Base-by-base conservation (phyloP, 1,140 invertebrate species). In the Drosophila triauraria region DNA sequence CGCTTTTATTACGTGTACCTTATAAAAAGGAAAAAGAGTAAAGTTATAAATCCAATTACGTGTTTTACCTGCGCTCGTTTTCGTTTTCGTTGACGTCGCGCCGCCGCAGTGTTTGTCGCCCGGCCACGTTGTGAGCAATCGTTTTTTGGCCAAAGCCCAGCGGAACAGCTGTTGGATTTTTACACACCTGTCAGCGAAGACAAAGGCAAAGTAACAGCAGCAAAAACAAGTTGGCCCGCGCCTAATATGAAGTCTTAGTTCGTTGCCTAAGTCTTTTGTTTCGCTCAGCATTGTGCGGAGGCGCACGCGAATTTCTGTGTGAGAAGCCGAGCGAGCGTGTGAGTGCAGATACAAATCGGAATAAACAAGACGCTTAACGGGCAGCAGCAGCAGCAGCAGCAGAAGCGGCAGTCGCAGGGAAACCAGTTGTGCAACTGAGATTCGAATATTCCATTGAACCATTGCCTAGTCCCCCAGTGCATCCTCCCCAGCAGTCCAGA, bases 261-360 rank as follows among this genome's bases (percentile, higher is more conserved):
- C 72, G 84, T 62, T 77, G 84, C 84, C 80, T 83, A 83, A 87
- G 84, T 87, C 84, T 88, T 84, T 87, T 90, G 84, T 81, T 87
- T 84, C 42, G 35, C 59, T 58, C 53, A 54, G 54, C 70, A 53
- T 53, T 46, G 43, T 59, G 58, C 58, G 51, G 25, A 59, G 47
- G 62, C 65, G 79, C 78, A 81, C 69, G 82, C 82, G 75, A 86
- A 82, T 87, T 76, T 78, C 71, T 63, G 63, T 59, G 75, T 44
- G 74, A 75, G 59, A 57, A 79, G 65, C 74, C 40, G 60, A 43
- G 27, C 35, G 50, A 25, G 53, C 53, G n/a, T 58, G 48, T 58
- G 65, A 80, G 77, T 69, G 54, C 74, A 65, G 75, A 53, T 67
- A 56, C 47, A 58, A 57, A 79, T 59, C 77, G 68, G 47, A 56